A percentile compares a stretch with the other conserved stretches of the same genome.
phyloP scores from a whole-genome alignment of 2,888 invertebrate species.

The Acrocyrtus sp. region DNA sequence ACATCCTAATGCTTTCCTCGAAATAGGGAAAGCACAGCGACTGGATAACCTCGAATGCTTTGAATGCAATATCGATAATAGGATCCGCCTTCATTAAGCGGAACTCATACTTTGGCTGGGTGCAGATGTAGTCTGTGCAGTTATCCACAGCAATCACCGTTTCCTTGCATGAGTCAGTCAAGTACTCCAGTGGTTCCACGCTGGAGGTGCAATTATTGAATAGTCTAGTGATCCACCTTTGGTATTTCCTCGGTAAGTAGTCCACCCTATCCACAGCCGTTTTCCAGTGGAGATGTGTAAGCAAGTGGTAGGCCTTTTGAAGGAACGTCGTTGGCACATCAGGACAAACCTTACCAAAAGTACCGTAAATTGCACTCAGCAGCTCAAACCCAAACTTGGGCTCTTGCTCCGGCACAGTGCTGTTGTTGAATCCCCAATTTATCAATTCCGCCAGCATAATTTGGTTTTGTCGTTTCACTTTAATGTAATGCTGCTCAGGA shows the following conservation, averaged over 20 bases:
- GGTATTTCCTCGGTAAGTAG: constrained; percentile 4
- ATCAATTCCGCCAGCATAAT: constrained; percentile 6
- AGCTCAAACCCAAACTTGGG: constrained; percentile 31
- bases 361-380: not conserved
- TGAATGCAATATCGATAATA: constrained; percentile 33
- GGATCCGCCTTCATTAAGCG: constrained; percentile 24
- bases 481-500: not conserved
- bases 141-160: constrained; percentile 23
- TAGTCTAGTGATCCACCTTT: constrained; percentile 36
- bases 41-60: constrained; percentile 32
- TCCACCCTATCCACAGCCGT: constrained; percentile 27
- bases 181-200: not conserved
- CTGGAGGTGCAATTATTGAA: constrained; percentile 8
- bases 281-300: constrained; percentile 14
- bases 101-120: constrained; percentile 21
- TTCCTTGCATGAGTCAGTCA: constrained; percentile 30
- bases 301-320: constrained; percentile 16
- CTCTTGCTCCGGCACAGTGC: not conserved
- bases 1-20: constrained; percentile 37
- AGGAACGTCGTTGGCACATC: constrained; percentile 20
- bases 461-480: constrained; percentile 19
- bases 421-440: not conserved
- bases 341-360: constrained; percentile 29
- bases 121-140: constrained; percentile 33
- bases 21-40: constrained; percentile 36